Evolutionary conservation across 2,113 vertebrate species (phyloP).

Genomic region (Porphyrio hochstetteri): DNA sequence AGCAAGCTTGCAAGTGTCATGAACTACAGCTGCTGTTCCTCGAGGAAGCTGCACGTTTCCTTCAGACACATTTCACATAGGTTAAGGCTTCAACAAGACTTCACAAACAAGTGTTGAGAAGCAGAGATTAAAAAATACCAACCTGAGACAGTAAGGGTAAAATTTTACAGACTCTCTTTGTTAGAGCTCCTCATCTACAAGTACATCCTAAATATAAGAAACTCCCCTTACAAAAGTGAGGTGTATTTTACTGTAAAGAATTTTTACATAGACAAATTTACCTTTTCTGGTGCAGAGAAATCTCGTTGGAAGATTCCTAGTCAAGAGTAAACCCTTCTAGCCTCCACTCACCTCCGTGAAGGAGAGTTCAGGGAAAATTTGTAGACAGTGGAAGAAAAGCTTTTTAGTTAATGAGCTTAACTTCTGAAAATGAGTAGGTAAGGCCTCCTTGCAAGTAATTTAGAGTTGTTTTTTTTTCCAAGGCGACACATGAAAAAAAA

Average conservation of each 20-base stretch:
- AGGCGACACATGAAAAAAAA: background rate
- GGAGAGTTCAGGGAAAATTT: background rate
- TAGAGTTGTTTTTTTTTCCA: background rate
- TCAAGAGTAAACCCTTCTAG: background rate
- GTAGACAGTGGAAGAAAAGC: background rate
- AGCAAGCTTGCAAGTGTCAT: background rate
- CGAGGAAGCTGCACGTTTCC: background rate
- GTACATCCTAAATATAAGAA: background rate
- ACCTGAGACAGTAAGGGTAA: background rate
- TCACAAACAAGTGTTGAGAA: background rate
- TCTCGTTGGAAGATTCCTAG: background rate
- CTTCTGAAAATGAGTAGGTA: background rate
- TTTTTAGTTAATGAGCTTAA: background rate
- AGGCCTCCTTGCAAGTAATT: background rate
- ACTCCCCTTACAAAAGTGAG: background rate
- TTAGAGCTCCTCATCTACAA: background rate
- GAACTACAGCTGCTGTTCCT: background rate
- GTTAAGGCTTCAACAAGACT: background rate
- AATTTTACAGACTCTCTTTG: background rate
- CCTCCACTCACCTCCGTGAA: background rate
- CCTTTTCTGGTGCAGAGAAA: background rate
- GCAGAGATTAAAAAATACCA: background rate
- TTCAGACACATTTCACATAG: background rate
- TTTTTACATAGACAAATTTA: background rate
- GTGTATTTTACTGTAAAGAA: background rate